Base-by-base conservation (phyloP, 1,140 invertebrate species). In the Melitaea cinxia region DNA sequence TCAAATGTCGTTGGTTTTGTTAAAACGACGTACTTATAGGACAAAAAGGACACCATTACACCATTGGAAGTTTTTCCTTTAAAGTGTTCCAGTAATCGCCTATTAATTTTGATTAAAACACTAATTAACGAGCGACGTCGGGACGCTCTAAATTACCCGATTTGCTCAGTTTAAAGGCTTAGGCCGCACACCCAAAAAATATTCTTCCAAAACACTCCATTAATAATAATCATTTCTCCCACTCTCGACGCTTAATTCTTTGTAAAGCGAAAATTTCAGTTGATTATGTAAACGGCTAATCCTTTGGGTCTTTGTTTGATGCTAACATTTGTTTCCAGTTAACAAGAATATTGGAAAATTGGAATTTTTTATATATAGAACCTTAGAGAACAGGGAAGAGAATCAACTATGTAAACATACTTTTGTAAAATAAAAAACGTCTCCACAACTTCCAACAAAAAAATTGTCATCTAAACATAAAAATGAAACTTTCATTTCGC, bases 51-150 rank as follows among this genome's bases (percentile, higher is more conserved):
- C n/a, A n/a, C n/a, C n/a, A n/a, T n/a, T 33, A 26, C 19, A 45
- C 53, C 54, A 39, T 58, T 57, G 37, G 30, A 45, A 45, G 37
- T 53, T 30, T 45, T 47, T 65, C 47, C 47, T 65, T 58, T 53
- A 61, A 80, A 82, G 78, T 78, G 75, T 63, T 64, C 70, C 42
- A 81, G 78, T 87, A 88, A 85, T 88, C 75, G 75, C 70, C 84
- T 78, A 88, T 90, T 88, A 87, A 90, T 90, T 87, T 86, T 83
- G 80, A 88, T 89, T 88, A 85, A 83, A 85, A 82, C 78, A 78
- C 82, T 87, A 85, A 89, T 87, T 83, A 89, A 87, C 79, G 70
- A 61, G 50, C 68, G 72, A 65, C 72, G 73, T 66, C 72, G 78
- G 78, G 77, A 81, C 82, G 75, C 68, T 64, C 77, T 80, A 83